These are phyloP conservation scores for Tribolium freemani DNA, from an alignment of 2,888 invertebrate species.

Conservation along the genomic window DNA sequence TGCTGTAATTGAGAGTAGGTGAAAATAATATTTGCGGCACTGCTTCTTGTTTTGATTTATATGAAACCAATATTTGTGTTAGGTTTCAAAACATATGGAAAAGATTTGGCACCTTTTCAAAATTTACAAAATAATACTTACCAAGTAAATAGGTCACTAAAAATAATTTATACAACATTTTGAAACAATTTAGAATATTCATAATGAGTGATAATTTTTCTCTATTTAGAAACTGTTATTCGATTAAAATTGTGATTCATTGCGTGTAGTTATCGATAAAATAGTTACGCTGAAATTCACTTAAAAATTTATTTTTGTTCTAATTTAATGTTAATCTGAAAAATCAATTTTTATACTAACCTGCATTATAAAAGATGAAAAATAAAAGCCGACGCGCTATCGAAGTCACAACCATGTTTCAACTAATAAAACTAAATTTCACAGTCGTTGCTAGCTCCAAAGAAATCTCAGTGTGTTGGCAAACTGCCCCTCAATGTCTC, in stretches of 20 bases:
- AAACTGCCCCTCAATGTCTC: constrained; percentile 12
- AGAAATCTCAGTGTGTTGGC: constrained; percentile 5
- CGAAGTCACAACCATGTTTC: constrained; percentile 1
- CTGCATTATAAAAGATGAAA: constrained; percentile 1
- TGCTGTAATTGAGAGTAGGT: neutral
- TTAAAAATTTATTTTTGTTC: neutral
- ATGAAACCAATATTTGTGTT: neutral
- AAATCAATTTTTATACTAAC: neutral
- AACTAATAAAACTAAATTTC: constrained; percentile 1
- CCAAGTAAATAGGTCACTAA: too few species aligned
- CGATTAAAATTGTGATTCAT: neutral
- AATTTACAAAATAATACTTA: too few species aligned
- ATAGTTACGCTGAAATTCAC: neutral
- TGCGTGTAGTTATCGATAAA: neutral
- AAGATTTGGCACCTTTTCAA: neutral
- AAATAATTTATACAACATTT: too few species aligned
- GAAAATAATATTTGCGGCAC: neutral
- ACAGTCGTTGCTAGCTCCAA: constrained; percentile 4
- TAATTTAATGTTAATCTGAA: neutral
- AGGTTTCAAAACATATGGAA: neutral
- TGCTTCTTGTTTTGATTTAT: too few species aligned
- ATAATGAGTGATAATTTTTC: neutral
- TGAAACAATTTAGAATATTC: too few species aligned
- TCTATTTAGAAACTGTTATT: neutral
- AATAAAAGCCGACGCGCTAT: neutral